Percentiles rank a stretch among this genome's conserved stretches.
Conservation (phyloP, 2,113 vertebrate genomes). For the Siphamia tubifer region DNA sequence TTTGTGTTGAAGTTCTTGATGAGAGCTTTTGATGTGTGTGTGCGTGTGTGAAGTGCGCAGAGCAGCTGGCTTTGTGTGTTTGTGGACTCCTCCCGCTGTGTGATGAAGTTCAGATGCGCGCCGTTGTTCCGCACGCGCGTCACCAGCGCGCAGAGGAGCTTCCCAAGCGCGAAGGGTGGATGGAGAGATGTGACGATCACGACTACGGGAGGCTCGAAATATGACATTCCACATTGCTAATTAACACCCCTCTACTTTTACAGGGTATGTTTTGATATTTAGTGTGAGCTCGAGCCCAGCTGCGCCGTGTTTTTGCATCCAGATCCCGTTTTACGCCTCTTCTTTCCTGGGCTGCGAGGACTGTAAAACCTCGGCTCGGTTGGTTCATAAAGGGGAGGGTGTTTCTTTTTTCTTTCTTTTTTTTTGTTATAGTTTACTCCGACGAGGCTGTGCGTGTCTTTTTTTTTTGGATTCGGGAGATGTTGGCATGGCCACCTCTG, state of each 20-base stretch:
- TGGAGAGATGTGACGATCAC: constrained; percentile 50
- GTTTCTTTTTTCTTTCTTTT: background rate
- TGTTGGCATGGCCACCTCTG: constrained; percentile 81
- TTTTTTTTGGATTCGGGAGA: constrained; percentile 38
- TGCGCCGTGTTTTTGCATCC: constrained; percentile 25
- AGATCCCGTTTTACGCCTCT: constrained; percentile 4
- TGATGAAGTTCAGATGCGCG: constrained; percentile 69
- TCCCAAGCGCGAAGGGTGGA: constrained; percentile 45
- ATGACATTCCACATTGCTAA: background rate
- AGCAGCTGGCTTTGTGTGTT: constrained; percentile 66
- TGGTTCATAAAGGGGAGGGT: no score
- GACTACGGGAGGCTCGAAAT: constrained; percentile 28
- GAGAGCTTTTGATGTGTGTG: no score
- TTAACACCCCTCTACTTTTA: constrained; percentile 14
- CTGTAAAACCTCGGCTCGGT: constrained; percentile 23
- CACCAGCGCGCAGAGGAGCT: constrained; percentile 64
- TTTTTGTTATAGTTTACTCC: constrained; percentile 46
- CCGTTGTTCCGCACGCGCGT: constrained; percentile 55
- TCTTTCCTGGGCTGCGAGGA: constrained; percentile 37
- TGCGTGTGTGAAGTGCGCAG: constrained; percentile 50
- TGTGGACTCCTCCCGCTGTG: constrained; percentile 68
- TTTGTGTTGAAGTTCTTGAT: constrained; percentile 31
- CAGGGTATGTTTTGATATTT: constrained; percentile 1
- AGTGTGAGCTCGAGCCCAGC: background rate
- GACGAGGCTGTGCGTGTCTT: constrained; percentile 14